A percentile compares a stretch with the other conserved stretches of the same genome.
Evolutionary conservation across 2,888 invertebrate species (phyloP).

Genomic region (Chymomyza procnemis): DNA sequence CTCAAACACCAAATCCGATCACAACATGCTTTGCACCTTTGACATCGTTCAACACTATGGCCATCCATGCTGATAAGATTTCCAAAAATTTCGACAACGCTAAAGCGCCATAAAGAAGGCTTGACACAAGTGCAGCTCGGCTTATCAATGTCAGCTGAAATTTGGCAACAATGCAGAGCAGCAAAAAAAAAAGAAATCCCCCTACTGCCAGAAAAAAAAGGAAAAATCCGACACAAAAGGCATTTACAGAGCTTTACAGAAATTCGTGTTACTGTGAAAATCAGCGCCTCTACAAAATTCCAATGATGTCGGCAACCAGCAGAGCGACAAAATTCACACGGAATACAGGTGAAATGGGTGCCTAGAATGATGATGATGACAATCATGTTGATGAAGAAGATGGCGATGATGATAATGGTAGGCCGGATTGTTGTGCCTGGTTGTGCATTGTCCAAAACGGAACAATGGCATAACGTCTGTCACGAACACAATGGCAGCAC

Average conservation of each 20-base stretch:
- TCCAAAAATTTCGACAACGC: background rate
- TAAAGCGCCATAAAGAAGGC: conserved; percentile 26
- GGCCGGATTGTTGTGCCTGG: conserved; percentile 7
- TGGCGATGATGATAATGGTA: conserved; percentile 16
- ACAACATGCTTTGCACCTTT: background rate
- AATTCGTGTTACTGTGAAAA: conserved; percentile 52
- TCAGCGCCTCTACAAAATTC: conserved; percentile 23
- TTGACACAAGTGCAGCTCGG: conserved; percentile 41
- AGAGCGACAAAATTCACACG: background rate
- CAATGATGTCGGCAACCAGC: background rate
- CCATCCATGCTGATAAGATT: background rate
- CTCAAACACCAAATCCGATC: background rate
- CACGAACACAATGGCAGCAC: conserved; percentile 50
- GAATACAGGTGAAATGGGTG: background rate
- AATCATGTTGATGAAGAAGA: background rate
- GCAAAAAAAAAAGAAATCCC: background rate
- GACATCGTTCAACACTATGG: background rate
- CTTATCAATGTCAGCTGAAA: conserved; percentile 18
- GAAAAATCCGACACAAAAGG: conserved; percentile 42
- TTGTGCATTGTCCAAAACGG: background rate
- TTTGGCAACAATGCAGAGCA: conserved; percentile 23
- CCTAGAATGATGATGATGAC: background rate
- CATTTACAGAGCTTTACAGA: conserved; percentile 36
- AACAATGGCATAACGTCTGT: conserved; percentile 23
- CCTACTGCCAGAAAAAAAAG: background rate